Evolutionary conservation across 2,113 vertebrate species (phyloP).

Genomic region (Ictalurus furcatus): DNA sequence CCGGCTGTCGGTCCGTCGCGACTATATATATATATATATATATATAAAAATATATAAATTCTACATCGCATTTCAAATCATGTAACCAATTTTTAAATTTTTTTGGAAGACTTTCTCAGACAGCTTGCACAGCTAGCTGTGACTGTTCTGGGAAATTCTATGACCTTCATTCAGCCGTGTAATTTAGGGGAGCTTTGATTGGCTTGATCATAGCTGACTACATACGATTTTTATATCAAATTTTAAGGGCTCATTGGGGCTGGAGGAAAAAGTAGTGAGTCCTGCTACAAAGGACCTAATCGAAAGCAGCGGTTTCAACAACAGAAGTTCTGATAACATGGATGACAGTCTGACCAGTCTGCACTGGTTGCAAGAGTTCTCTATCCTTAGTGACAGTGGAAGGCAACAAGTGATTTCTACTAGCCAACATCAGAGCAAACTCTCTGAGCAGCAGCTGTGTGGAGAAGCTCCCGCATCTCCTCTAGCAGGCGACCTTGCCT

Average conservation of each 20-base stretch:
- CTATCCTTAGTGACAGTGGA: conserved; percentile 76
- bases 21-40: no score
- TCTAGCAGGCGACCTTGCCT: conserved; percentile 85
- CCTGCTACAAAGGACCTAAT: conserved; percentile 73
- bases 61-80: no score
- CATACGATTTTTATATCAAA: not conserved
- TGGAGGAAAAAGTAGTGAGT: conserved; percentile 64
- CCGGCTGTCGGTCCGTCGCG: no score
- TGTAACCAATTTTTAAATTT: no score
- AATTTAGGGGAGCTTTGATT: not conserved
- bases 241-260: conserved; percentile 65
- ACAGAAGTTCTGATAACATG: conserved; percentile 70
- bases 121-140: not conserved
- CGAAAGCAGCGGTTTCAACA: not conserved
- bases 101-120: not conserved
- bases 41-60: no score
- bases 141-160: conserved; percentile 50
- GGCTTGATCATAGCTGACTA: not conserved
- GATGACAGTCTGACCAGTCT: conserved; percentile 95
- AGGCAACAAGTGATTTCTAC: conserved; percentile 62
- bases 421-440: conserved; percentile 67
- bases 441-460: conserved; percentile 68
- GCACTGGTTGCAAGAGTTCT: conserved; percentile 94
- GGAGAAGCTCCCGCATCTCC: conserved; percentile 82
- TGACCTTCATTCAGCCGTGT: conserved; percentile 40